Conservation (phyloP, 1,140 invertebrate genomes). For the Aricia agestis region DNA sequence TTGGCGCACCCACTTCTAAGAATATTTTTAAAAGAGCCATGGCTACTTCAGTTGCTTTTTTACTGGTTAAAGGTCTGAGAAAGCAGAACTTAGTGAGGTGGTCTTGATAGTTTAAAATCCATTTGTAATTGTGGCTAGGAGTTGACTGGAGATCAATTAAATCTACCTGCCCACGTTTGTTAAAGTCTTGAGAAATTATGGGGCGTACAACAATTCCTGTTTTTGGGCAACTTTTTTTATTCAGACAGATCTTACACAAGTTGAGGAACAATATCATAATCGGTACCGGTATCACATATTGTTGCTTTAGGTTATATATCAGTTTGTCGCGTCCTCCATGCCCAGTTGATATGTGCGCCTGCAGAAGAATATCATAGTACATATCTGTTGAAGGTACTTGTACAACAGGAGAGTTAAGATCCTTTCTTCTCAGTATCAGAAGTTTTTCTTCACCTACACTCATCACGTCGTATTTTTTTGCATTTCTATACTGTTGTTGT, state of each 20-base stretch:
- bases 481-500: no score
- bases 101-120: conserved; percentile 18
- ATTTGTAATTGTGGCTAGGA: conserved; percentile 39
- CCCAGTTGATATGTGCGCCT: background rate
- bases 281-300: background rate
- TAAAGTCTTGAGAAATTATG: conserved; percentile 49
- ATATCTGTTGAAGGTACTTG: background rate
- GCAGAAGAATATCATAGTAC: background rate
- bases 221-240: conserved; percentile 23
- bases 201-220: conserved; percentile 49
- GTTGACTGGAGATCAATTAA: conserved; percentile 67
- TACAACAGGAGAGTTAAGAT: background rate
- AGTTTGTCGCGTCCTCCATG: background rate
- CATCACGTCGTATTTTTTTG: no score
- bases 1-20: conserved; percentile 48
- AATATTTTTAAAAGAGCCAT: conserved; percentile 42
- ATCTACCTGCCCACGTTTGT: conserved; percentile 29
- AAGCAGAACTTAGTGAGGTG: conserved; percentile 60
- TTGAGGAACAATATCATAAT: background rate
- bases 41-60: conserved; percentile 43
- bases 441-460: no score
- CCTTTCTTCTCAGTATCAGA: background rate
- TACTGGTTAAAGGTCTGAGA: conserved; percentile 43
- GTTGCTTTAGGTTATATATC: background rate
- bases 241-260: background rate